Evolutionary conservation across 2,113 vertebrate genomes (phyloP).

Genomic region (Ameiurus melas): DNA sequence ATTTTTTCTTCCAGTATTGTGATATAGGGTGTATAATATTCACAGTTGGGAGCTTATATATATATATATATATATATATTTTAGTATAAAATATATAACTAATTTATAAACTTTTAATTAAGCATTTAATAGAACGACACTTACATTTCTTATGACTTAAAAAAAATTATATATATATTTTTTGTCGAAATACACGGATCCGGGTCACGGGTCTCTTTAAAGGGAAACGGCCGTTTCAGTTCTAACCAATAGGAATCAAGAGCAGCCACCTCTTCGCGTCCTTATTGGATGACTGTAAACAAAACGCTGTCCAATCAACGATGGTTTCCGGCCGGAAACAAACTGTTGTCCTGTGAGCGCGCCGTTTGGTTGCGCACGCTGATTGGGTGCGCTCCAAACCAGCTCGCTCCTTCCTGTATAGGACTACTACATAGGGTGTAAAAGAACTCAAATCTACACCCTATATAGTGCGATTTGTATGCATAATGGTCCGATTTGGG

Average conservation of each 20-base stretch:
- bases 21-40: background rate
- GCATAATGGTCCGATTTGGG: background rate
- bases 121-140: background rate
- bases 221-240: background rate
- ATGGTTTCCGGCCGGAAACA: background rate
- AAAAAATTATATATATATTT: no score
- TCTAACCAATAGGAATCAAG: constrained; percentile 14
- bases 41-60: no score
- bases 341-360: background rate
- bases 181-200: background rate
- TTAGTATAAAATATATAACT: no score
- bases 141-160: no score
- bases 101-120: no score
- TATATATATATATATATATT: no score
- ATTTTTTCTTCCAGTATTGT: no score
- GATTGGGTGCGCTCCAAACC: constrained; percentile 11
- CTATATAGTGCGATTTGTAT: background rate
- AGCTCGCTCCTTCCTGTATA: background rate
- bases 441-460: background rate
- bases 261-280: background rate
- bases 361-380: background rate
- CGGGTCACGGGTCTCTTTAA: constrained; percentile 12
- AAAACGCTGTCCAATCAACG: background rate
- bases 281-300: constrained; percentile 20
- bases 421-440: background rate